These are phyloP conservation scores for Aethes cnicana DNA, from an alignment of 2,888 invertebrate genomes.

Conservation along the genomic window DNA sequence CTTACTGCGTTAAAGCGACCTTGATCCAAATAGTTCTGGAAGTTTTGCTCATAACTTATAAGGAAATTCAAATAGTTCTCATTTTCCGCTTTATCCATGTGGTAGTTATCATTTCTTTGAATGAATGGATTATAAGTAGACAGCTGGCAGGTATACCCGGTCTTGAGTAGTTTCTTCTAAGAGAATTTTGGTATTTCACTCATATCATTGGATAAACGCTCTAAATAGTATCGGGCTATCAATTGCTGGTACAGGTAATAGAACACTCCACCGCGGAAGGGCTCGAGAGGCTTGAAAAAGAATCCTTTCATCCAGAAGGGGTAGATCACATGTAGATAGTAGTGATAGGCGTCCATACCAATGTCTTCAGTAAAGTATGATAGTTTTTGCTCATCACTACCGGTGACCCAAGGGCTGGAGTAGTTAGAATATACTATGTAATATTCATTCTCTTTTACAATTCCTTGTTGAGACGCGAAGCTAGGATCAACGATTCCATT, in stretches of 20 bases:
- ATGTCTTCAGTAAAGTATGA: conserved; percentile 88
- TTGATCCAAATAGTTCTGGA: conserved; percentile 75
- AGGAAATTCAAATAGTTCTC: conserved; percentile 78
- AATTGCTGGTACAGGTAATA: conserved; percentile 86
- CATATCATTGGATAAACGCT: conserved; percentile 85
- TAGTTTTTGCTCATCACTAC: conserved; percentile 81
- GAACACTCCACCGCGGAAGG: conserved; percentile 85
- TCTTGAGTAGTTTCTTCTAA: conserved; percentile 80
- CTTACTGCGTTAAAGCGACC: conserved; percentile 84
- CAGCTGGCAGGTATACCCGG: conserved; percentile 57
- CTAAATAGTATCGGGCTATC: conserved; percentile 86
- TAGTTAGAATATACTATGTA: conserved; percentile 83
- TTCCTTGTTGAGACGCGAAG: conserved; percentile 57
- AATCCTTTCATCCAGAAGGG: conserved; percentile 85
- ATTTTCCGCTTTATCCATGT: conserved; percentile 75
- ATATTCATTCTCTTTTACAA: conserved; percentile 61
- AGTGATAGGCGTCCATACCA: conserved; percentile 85
- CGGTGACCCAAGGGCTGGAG: conserved; percentile 75
- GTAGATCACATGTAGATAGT: conserved; percentile 83
- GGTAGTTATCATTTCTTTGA: conserved; percentile 83
- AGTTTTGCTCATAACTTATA: conserved; percentile 81
- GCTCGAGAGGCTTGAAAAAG: conserved; percentile 70
- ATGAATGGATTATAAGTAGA: conserved; percentile 72
- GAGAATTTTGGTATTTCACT: conserved; percentile 82
- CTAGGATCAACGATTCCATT: conserved; percentile 52